phyloP scores from a whole-genome alignment of 2,113 vertebrate genomes.

The Clupea harengus region DNA sequence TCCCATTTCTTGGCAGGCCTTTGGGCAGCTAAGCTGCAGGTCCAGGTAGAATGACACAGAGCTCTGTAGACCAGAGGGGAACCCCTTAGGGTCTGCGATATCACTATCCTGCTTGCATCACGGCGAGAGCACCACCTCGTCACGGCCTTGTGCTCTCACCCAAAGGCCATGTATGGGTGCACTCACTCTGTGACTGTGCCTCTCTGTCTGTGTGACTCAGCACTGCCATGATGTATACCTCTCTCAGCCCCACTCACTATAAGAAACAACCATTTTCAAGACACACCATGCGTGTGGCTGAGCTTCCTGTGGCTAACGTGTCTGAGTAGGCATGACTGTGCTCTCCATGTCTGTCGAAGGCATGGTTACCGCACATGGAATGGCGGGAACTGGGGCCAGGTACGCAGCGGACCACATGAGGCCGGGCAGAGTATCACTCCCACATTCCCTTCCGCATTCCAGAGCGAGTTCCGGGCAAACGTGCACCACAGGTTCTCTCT shows the following conservation, averaged over 20 bases:
- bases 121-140: background rate
- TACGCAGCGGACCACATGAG: background rate
- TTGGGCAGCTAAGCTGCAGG: background rate
- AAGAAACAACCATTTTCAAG: background rate
- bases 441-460: background rate
- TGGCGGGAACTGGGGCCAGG: background rate
- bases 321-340: background rate
- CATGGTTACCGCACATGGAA: background rate
- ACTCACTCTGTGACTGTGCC: background rate
- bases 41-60: background rate
- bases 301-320: background rate
- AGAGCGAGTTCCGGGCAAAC: background rate
- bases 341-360: background rate
- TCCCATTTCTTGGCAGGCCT: background rate
- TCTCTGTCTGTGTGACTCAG: background rate
- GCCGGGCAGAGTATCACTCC: background rate
- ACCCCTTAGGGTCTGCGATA: background rate
- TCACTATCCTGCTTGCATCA: background rate
- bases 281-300: background rate
- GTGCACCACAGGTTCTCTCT: background rate
- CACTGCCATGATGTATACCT: background rate
- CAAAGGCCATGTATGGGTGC: background rate
- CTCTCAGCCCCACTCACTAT: background rate
- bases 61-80: background rate
- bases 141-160: background rate